These are phyloP conservation scores for Enteromius treurensis DNA, from an alignment of 2,797 vertebrate genomes.

Conservation along the genomic window DNA sequence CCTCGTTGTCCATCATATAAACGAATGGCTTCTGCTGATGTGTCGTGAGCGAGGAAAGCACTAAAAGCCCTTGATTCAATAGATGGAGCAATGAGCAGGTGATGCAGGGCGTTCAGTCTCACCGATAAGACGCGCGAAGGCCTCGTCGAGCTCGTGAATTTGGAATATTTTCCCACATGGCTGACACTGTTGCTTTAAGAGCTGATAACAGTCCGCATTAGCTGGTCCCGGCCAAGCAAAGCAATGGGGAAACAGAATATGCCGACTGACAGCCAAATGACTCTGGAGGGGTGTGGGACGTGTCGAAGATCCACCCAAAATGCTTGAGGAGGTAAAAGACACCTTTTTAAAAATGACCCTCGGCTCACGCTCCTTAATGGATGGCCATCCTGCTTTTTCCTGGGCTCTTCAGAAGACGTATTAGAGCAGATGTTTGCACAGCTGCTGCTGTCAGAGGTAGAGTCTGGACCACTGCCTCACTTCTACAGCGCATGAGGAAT, in stretches of 20 bases:
- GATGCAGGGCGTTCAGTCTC: slow-evolving; percentile 46
- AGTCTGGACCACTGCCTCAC: slow-evolving; percentile 62
- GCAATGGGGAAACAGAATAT: slow-evolving; percentile 59
- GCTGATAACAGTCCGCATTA: slow-evolving; percentile 59
- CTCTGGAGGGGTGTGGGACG: slow-evolving; percentile 63
- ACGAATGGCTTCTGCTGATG: slow-evolving; percentile 11
- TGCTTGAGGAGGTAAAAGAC: slow-evolving; percentile 44
- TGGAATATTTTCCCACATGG: slow-evolving; percentile 61
- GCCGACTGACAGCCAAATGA: slow-evolving; percentile 58
- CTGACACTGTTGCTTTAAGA: slow-evolving; percentile 66
- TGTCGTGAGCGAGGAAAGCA: background rate
- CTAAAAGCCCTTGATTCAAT: background rate
- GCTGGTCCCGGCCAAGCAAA: slow-evolving; percentile 68
- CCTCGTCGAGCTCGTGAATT: slow-evolving; percentile 20
- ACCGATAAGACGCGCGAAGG: slow-evolving; percentile 27
- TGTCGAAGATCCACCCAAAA: slow-evolving; percentile 65
- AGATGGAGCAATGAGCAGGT: background rate
- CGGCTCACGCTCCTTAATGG: slow-evolving; percentile 61
- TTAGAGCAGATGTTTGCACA: slow-evolving; percentile 77
- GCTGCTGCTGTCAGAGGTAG: slow-evolving; percentile 69
- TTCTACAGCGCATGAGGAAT: slow-evolving; percentile 60
- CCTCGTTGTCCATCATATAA: slow-evolving; percentile 18
- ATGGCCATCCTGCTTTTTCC: slow-evolving; percentile 65
- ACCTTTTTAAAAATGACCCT: slow-evolving; percentile 50
- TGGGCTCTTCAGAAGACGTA: slow-evolving; percentile 61